Percentiles rank a stretch among this genome's conserved stretches.
phyloP scores from a whole-genome alignment of 2,113 vertebrate species.

The Delphinapterus leucas region DNA sequence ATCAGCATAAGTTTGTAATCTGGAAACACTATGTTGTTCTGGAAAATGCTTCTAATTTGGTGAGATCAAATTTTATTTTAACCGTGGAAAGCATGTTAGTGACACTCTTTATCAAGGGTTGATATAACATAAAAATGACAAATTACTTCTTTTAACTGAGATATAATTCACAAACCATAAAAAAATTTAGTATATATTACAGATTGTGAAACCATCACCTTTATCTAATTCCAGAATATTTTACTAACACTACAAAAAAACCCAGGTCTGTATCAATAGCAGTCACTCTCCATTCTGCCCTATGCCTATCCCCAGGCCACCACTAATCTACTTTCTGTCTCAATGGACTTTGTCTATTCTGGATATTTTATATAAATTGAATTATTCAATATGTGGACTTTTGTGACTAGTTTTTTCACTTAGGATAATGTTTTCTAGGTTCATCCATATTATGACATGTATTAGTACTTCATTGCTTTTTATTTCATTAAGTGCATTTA shows the following conservation, averaged over 20 bases:
- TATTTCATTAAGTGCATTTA: background rate
- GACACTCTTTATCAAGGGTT: background rate
- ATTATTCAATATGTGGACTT: background rate
- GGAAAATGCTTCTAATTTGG: background rate
- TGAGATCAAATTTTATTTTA: background rate
- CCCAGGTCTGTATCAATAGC: background rate
- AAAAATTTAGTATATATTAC: background rate
- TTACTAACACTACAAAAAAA: background rate
- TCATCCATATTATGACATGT: background rate
- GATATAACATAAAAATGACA: background rate
- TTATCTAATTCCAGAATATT: background rate
- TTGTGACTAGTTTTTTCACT: background rate
- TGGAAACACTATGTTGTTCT: background rate
- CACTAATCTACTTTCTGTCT: background rate
- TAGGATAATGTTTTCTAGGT: background rate
- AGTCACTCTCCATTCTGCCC: background rate
- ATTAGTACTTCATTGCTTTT: background rate
- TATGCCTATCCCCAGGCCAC: background rate
- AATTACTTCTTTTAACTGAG: background rate
- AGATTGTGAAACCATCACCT: background rate
- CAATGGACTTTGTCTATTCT: background rate
- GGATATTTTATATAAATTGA: background rate
- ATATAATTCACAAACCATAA: background rate
- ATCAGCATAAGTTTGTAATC: background rate
- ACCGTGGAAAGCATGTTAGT: background rate